These are phyloP conservation scores for Nothobranchius furzeri DNA, from an alignment of 2,113 vertebrate genomes.

Conservation along the genomic window DNA sequence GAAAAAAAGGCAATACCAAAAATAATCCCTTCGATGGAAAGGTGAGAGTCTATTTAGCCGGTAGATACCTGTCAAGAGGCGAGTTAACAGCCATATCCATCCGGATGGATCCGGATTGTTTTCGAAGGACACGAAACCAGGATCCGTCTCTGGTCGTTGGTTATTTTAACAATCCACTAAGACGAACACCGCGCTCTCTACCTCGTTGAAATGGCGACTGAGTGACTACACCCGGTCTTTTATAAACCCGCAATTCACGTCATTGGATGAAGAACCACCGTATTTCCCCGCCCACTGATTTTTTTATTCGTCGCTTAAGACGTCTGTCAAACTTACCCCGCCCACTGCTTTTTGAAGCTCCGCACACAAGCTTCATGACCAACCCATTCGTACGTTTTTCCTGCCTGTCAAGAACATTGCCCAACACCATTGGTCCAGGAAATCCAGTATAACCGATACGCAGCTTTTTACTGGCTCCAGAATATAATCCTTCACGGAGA, in stretches of 20 bases:
- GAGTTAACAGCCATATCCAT: conserved; percentile 81
- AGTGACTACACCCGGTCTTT: conserved; percentile 68
- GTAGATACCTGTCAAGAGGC: conserved; percentile 82
- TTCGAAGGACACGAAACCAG: conserved; percentile 58
- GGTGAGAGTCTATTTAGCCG: conserved; percentile 67
- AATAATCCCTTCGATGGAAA: conserved; percentile 64
- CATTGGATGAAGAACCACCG: conserved; percentile 63
- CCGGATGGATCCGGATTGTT: conserved; percentile 83
- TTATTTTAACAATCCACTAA: conserved; percentile 46
- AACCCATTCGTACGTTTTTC: conserved; percentile 44
- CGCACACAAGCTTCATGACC: background rate
- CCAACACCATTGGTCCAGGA: conserved; percentile 38
- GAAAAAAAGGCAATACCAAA: conserved; percentile 16
- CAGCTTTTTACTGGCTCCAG: conserved; percentile 28
- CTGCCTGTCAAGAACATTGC: conserved; percentile 44
- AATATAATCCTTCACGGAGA: conserved; percentile 19
- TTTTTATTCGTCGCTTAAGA: conserved; percentile 38
- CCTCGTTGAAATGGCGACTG: conserved; percentile 82
- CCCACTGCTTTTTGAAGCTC: conserved; percentile 9
- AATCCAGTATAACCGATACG: background rate
- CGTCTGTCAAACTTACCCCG: conserved; percentile 54
- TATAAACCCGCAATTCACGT: conserved; percentile 64
- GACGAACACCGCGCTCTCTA: background rate
- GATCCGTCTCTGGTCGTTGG: conserved; percentile 64
- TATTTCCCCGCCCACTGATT: conserved; percentile 44